A percentile compares a stretch with the other conserved stretches of the same genome.
Evolutionary conservation across 2,797 vertebrate genomes (phyloP).

Genomic region (Falco biarmicus): DNA sequence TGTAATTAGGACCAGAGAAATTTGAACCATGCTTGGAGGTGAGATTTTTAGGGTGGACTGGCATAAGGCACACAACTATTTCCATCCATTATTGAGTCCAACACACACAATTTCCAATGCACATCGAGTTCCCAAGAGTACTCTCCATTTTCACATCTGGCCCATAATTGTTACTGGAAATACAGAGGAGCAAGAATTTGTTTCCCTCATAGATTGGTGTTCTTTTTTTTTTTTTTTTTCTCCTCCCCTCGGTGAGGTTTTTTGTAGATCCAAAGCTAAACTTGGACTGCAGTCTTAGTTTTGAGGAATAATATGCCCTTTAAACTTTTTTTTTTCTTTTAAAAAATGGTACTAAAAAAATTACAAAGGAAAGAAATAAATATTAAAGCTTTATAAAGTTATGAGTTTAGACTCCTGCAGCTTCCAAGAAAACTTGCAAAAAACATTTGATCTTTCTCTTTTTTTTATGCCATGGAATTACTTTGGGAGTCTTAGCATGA

Average conservation of each 20-base stretch:
- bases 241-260: not conserved
- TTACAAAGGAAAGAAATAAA: constrained; percentile 30
- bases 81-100: not conserved
- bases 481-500: constrained; percentile 65
- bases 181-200: not conserved
- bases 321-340: not conserved
- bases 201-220: not conserved
- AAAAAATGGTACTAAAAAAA: not conserved
- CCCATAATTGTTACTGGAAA: not conserved
- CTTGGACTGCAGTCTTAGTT: not conserved
- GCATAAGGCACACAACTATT: fast-evolving
- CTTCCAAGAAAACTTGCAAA: constrained; percentile 49
- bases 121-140: not conserved
- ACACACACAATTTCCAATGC: not conserved
- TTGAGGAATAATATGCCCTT: constrained; percentile 10
- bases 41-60: not conserved
- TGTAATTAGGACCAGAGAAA: not conserved
- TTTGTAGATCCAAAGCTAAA: not conserved
- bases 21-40: not conserved
- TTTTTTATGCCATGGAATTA: constrained; percentile 54
- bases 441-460: constrained; percentile 59
- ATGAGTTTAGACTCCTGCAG: constrained; percentile 9
- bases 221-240: not conserved
- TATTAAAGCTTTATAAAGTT: constrained; percentile 36
- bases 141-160: not conserved